These are phyloP conservation scores for Tupaia chinensis DNA, from an alignment of 2,113 vertebrate genomes.

Conservation along the genomic window DNA sequence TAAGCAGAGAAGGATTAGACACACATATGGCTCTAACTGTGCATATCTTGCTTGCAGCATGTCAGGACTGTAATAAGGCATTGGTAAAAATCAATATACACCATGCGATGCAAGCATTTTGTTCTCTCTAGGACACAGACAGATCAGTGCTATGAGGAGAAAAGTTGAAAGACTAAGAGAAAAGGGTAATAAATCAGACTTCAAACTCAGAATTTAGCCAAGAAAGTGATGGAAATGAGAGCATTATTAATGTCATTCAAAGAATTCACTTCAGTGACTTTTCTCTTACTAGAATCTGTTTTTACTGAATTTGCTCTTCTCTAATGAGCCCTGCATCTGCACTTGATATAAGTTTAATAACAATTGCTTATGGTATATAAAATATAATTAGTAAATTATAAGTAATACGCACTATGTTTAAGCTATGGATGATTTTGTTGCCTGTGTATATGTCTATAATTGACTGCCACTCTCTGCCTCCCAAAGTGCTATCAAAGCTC, in stretches of 20 bases:
- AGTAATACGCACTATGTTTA: not conserved
- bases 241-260: not conserved
- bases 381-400: not conserved
- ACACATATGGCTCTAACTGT: not conserved
- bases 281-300: not conserved
- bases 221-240: not conserved
- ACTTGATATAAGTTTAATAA: not conserved
- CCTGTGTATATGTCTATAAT: not conserved
- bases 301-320: slow-evolving; percentile 22
- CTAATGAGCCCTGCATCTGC: not conserved
- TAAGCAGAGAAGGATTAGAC: not conserved
- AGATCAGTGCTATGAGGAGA: not conserved
- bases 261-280: not conserved
- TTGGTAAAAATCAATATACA: not conserved
- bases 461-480: not conserved
- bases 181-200: not conserved
- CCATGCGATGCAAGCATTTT: not conserved
- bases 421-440: not conserved
- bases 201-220: not conserved
- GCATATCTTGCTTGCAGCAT: not conserved
- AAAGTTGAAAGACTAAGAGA: not conserved
- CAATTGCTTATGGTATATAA: not conserved
- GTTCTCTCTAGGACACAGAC: not conserved
- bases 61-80: not conserved
- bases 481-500: not conserved